A percentile compares a stretch with the other conserved stretches of the same genome.
Conservation (phyloP, 2,888 invertebrate species). For the Drosophila fulvimacula region DNA sequence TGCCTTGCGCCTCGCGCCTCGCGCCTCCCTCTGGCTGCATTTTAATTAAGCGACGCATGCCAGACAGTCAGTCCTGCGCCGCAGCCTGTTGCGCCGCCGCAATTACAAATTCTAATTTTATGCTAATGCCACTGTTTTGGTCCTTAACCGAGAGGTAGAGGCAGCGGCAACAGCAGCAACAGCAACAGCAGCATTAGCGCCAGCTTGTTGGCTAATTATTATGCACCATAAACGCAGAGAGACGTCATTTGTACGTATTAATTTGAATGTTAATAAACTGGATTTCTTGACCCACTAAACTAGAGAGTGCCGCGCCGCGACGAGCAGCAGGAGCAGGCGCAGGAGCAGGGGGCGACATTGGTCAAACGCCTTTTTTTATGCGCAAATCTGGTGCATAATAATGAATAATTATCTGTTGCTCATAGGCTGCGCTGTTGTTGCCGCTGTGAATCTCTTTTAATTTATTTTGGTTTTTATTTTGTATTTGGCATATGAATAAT, state of each 20-base stretch:
- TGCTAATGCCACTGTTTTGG: constrained; percentile 76
- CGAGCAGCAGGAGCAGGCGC: constrained; percentile 6
- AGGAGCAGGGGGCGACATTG: constrained; percentile 38
- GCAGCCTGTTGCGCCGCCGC: constrained; percentile 81
- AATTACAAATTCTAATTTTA: constrained; percentile 84
- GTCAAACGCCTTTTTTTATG: constrained; percentile 47
- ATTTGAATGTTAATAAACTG: constrained; percentile 83
- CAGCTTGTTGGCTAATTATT: constrained; percentile 71
- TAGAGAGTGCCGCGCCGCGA: constrained; percentile 44
- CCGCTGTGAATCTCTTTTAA: constrained; percentile 64
- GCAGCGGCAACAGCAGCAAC: neutral
- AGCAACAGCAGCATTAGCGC: constrained; percentile 45
- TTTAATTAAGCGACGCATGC: constrained; percentile 83
- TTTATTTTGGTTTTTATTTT: constrained; percentile 76
- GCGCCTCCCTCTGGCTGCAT: constrained; percentile 60
- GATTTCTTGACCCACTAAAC: constrained; percentile 82
- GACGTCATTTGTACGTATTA: constrained; percentile 78
- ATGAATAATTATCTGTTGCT: constrained; percentile 70
- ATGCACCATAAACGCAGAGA: constrained; percentile 72
- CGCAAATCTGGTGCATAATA: constrained; percentile 73
- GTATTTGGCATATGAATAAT: constrained; percentile 72
- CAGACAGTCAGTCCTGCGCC: constrained; percentile 36
- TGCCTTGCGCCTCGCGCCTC: neutral
- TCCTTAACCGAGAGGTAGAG: constrained; percentile 46
- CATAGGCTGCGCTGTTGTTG: constrained; percentile 7